Conservation (phyloP, 2,113 vertebrate species). For the Zosterops borbonicus region DNA sequence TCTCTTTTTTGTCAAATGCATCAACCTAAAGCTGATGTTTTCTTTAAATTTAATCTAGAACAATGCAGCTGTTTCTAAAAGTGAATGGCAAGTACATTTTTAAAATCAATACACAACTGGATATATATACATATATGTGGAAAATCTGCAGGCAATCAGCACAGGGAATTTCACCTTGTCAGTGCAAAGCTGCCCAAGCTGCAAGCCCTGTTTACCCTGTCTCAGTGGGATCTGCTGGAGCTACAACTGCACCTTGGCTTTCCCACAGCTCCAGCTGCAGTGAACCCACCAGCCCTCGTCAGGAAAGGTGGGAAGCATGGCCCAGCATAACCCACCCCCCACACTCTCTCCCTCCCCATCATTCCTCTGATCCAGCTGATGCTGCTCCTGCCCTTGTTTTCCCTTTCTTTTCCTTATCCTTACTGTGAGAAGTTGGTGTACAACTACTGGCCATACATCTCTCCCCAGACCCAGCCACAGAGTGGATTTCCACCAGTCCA, state of each 20-base stretch:
- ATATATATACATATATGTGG: background rate
- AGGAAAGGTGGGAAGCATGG: background rate
- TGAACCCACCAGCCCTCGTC: fast-evolving
- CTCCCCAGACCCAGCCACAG: background rate
- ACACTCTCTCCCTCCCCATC: fast-evolving
- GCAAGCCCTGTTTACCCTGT: background rate
- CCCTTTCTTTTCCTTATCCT: background rate
- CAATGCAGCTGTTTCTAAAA: background rate
- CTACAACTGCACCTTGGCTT: background rate
- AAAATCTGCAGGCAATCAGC: background rate
- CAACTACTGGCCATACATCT: fast-evolving
- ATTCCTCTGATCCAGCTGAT: background rate
- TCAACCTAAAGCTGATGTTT: background rate
- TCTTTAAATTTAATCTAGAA: background rate
- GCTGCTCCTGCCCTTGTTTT: background rate
- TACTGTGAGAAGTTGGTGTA: background rate
- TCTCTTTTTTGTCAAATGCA: background rate
- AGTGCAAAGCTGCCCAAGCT: background rate
- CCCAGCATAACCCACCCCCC: background rate
- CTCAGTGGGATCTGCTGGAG: background rate
- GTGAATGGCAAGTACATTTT: background rate
- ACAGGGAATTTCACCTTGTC: background rate
- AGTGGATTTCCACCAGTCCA: background rate
- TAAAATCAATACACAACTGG: background rate
- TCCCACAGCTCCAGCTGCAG: background rate